These are phyloP conservation scores for Canis aureus DNA, from an alignment of 2,113 vertebrate species.

Conservation along the genomic window DNA sequence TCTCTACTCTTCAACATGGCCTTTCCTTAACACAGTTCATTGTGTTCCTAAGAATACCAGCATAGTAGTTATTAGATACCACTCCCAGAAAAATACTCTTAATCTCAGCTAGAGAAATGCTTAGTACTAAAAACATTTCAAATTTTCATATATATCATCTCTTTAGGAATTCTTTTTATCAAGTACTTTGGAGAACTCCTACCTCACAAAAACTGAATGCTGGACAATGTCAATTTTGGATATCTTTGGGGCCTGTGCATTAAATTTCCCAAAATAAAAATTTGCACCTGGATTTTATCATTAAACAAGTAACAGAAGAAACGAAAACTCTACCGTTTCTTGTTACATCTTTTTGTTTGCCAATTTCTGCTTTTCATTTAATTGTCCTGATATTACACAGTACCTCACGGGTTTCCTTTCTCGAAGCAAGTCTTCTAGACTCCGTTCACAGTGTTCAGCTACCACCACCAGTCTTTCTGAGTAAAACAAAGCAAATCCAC, in stretches of 20 bases:
- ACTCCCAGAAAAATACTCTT: slow-evolving; percentile 23
- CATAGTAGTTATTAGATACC: background rate
- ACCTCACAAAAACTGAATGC: background rate
- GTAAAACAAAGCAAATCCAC: slow-evolving; percentile 49
- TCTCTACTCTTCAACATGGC: background rate
- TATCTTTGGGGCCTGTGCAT: slow-evolving; percentile 38
- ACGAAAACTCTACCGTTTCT: background rate
- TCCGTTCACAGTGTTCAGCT: slow-evolving; percentile 95
- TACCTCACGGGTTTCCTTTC: slow-evolving; percentile 93
- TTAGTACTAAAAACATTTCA: background rate
- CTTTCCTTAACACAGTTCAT: background rate
- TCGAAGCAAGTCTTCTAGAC: slow-evolving; percentile 93
- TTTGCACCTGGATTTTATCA: slow-evolving; percentile 38
- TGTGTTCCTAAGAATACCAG: background rate
- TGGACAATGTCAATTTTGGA: slow-evolving; percentile 28
- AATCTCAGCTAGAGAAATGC: background rate
- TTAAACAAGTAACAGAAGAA: slow-evolving; percentile 54
- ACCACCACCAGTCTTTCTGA: slow-evolving; percentile 97
- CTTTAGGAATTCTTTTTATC: background rate
- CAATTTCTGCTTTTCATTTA: slow-evolving; percentile 3
- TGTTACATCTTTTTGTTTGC: background rate
- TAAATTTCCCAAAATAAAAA: slow-evolving; percentile 66
- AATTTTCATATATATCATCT: background rate
- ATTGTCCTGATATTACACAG: background rate
- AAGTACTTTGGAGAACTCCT: background rate